Evolutionary conservation across 2,797 vertebrate species (phyloP).

Genomic region (Protosalanx chinensis): DNA sequence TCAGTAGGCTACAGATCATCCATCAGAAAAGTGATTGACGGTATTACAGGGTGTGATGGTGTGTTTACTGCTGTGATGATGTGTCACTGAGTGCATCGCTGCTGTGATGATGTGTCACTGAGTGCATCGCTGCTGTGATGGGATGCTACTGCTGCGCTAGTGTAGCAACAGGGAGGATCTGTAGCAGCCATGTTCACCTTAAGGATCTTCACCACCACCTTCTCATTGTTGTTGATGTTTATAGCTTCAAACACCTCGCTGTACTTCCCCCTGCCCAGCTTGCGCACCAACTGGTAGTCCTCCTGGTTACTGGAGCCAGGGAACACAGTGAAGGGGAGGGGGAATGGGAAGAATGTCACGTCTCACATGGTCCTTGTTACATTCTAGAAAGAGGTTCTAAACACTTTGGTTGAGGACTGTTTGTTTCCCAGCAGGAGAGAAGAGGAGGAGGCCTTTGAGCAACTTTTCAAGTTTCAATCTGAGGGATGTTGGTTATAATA

Average conservation of each 20-base stretch:
- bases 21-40: too few species aligned
- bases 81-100: too few species aligned
- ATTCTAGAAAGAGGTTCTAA: conserved; percentile 3
- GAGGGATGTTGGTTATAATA: conserved; percentile 20
- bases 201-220: conserved; percentile 97
- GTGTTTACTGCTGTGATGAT: too few species aligned
- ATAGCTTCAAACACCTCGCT: conserved; percentile 99
- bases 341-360: neutral
- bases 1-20: too few species aligned
- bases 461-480: conserved; percentile 14
- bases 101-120: too few species aligned
- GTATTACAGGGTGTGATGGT: too few species aligned
- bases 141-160: too few species aligned
- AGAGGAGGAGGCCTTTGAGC: neutral
- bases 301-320: conserved; percentile 90
- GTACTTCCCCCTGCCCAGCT: conserved; percentile 97
- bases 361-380: neutral
- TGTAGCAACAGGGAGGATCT: neutral
- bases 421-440: conserved; percentile 6
- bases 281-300: conserved; percentile 97
- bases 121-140: too few species aligned
- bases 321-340: conserved; percentile 7
- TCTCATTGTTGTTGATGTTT: conserved; percentile 98
- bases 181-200: conserved; percentile 79
- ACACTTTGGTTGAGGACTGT: conserved; percentile 18